Base-by-base conservation (phyloP, 2,888 invertebrate genomes). In the Cordilura impudica region DNA sequence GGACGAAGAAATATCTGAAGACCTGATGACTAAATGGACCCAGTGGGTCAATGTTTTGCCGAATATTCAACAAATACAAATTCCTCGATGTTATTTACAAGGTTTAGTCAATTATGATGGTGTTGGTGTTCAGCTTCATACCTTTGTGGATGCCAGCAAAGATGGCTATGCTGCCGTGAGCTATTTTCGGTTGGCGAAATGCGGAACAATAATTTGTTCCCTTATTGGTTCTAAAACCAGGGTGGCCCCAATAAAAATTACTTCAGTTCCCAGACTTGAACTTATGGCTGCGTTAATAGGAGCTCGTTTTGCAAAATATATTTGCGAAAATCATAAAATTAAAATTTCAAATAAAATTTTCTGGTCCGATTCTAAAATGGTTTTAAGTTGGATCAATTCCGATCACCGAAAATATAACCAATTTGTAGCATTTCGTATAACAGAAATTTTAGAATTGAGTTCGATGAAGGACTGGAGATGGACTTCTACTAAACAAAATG, bases 361-460 rank as follows among this genome's bases (percentile, higher is more conserved):
- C 49, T 85, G 84, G 84, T 77, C 83, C 1, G 84, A 84, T 58
- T 85, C 85, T n/a, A 81, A 69, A 26, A 83, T 78, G 12, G 83
- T 83, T 14, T 19, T 84, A 35, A 77, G 75, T 43, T 85, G 65
- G n/a, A n/a, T n/a, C n/a, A n/a, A n/a, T n/a, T n/a, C n/a, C n/a
- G n/a, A n/a, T n/a, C n/a, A n/a, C n/a, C n/a, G n/a, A n/a, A n/a
- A n/a, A n/a, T n/a, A n/a, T n/a, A n/a, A n/a, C n/a, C n/a, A n/a
- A n/a, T n/a, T n/a, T n/a, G n/a, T 73, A n/a, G 65, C 65, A 4
- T 73, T 72, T 23, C 54, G 63, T n/a, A 39, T 73, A 1, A 31
- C 45, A 8, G 60, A 74, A 54, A 74, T 74, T 31, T 12, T 58
- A 18, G 66, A 74, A 4, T 12, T 39, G 8, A 26, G 39, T 26